Conservation (phyloP, 2,888 invertebrate genomes). For the Drosophila kuntzei region DNA sequence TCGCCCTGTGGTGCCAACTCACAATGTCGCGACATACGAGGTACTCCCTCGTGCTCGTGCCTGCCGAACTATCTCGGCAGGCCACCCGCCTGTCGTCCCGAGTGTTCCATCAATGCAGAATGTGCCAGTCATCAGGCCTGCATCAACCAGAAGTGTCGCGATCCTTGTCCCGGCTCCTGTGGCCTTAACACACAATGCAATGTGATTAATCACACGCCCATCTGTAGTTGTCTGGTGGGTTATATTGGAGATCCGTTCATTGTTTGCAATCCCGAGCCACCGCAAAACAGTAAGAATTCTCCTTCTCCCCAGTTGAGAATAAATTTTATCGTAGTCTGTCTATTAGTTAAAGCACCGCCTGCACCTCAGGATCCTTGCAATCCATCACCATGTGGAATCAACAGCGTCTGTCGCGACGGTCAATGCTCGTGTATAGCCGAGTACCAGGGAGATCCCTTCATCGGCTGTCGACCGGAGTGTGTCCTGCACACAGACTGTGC, state of each 20-base stretch:
- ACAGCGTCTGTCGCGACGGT: slow-evolving; percentile 89
- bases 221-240: slow-evolving; percentile 88
- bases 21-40: slow-evolving; percentile 87
- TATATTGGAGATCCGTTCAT: slow-evolving; percentile 89
- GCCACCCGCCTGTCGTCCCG: slow-evolving; percentile 91
- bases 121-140: slow-evolving; percentile 90
- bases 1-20: slow-evolving; percentile 92
- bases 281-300: slow-evolving; percentile 81
- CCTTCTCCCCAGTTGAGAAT: background rate
- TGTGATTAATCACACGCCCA: slow-evolving; percentile 90
- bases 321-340: slow-evolving; percentile 14
- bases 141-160: slow-evolving; percentile 90
- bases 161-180: slow-evolving; percentile 89
- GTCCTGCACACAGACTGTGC: slow-evolving; percentile 89
- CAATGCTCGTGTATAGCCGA: slow-evolving; percentile 89
- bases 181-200: slow-evolving; percentile 88
- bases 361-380: slow-evolving; percentile 87
- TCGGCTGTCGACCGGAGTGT: slow-evolving; percentile 90
- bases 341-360: slow-evolving; percentile 57
- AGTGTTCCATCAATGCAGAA: slow-evolving; percentile 91
- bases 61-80: slow-evolving; percentile 90
- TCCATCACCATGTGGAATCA: slow-evolving; percentile 91
- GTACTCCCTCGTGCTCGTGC: slow-evolving; percentile 89
- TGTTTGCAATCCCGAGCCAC: slow-evolving; percentile 86
- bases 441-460: slow-evolving; percentile 90